Percentiles rank a stretch among this genome's conserved stretches.
These are phyloP conservation scores for Castor canadensis DNA, from an alignment of 2,113 vertebrate species.

Conservation along the genomic window DNA sequence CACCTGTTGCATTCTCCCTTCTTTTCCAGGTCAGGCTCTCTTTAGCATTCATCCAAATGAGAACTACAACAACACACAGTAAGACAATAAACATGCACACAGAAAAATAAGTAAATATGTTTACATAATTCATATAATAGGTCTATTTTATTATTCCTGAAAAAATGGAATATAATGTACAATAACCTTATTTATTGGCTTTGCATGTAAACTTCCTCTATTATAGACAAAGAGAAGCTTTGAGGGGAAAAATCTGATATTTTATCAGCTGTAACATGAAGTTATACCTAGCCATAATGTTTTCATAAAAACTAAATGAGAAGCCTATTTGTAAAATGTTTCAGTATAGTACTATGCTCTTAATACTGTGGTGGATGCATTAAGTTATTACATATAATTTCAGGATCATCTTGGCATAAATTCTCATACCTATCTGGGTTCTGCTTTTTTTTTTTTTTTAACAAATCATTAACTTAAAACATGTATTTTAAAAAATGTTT, in stretches of 20 bases:
- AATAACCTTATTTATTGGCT: not conserved
- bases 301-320: constrained; percentile 28
- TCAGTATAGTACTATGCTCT: not conserved
- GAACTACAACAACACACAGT: not conserved
- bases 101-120: not conserved
- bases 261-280: not conserved
- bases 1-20: not conserved
- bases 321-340: not conserved
- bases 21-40: not conserved
- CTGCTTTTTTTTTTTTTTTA: too few species aligned
- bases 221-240: not conserved
- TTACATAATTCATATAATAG: not conserved
- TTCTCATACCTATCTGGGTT: not conserved
- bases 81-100: not conserved
- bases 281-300: not conserved
- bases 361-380: not conserved
- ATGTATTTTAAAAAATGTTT: too few species aligned
- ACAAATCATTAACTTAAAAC: too few species aligned
- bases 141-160: not conserved
- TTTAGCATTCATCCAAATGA: not conserved
- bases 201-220: not conserved
- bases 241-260: not conserved
- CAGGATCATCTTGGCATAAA: not conserved
- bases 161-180: not conserved
- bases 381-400: not conserved